Conservation (phyloP, 2,888 invertebrate species). For the Cremastinae sp. region DNA sequence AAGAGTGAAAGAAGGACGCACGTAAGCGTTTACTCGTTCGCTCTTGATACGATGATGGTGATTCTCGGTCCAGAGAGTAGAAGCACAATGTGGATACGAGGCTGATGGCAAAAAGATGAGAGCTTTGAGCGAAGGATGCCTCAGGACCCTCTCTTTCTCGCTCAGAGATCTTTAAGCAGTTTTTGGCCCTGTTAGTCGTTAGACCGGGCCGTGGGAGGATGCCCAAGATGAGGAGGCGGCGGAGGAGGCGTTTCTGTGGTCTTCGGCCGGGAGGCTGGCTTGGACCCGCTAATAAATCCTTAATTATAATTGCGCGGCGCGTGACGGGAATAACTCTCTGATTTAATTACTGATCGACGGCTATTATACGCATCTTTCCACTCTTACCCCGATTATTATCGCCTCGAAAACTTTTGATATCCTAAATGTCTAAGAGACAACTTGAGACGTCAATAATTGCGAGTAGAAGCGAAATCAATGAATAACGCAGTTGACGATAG, state of each 20-base stretch:
- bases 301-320: conserved; percentile 80
- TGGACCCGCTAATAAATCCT: conserved; percentile 78
- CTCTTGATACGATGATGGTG: conserved; percentile 52
- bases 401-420: conserved; percentile 42
- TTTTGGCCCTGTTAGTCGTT: conserved; percentile 78
- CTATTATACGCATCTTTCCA: conserved; percentile 65
- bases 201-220: conserved; percentile 72
- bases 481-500: too few species aligned
- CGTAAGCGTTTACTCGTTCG: conserved; percentile 58
- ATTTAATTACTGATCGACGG: conserved; percentile 79
- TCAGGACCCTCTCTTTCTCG: conserved; percentile 57
- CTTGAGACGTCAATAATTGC: background rate
- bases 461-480: background rate
- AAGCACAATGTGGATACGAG: conserved; percentile 35
- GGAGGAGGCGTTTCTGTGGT: conserved; percentile 75
- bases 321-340: conserved; percentile 79
- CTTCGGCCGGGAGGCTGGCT: conserved; percentile 70
- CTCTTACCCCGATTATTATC: conserved; percentile 50
- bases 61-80: conserved; percentile 50
- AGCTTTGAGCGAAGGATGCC: conserved; percentile 36
- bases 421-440: background rate
- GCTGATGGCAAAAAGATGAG: conserved; percentile 58
- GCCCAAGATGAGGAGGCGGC: conserved; percentile 64
- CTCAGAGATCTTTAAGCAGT: conserved; percentile 74
- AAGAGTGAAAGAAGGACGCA: conserved; percentile 60